phyloP scores from a whole-genome alignment of 1,140 invertebrate genomes.

The Bombus pascuorum region DNA sequence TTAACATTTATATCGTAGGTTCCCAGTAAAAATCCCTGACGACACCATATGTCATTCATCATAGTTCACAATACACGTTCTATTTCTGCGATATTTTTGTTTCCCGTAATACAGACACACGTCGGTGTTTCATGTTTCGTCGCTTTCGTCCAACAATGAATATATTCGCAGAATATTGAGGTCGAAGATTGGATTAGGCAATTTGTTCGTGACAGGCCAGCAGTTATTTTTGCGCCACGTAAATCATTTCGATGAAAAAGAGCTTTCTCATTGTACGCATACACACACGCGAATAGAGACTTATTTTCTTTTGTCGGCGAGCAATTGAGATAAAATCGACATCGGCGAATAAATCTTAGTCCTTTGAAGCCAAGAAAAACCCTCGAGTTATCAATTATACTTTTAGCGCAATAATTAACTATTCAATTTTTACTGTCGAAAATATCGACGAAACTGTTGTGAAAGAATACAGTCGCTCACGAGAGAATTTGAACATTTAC shows the following conservation, averaged over 20 bases:
- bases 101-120: background rate
- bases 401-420: background rate
- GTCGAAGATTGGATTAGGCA: slow-evolving; percentile 21
- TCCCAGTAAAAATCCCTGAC: background rate
- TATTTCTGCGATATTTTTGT: background rate
- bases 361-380: background rate
- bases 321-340: background rate
- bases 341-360: background rate
- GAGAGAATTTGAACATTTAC: background rate
- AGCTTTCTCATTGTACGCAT: background rate
- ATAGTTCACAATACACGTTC: too few relatives aligned
- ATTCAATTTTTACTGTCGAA: too few relatives aligned
- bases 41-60: background rate
- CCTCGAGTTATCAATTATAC: background rate
- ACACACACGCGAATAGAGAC: too few relatives aligned
- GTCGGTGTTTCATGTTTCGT: background rate
- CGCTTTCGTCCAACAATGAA: slow-evolving; percentile 13
- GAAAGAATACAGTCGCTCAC: background rate
- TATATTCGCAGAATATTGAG: slow-evolving; percentile 10
- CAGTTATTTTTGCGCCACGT: slow-evolving; percentile 3
- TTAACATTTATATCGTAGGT: background rate
- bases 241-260: background rate
- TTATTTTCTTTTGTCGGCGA: background rate
- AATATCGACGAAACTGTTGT: background rate
- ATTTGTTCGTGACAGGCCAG: slow-evolving; percentile 3